Evolutionary conservation across 2,113 vertebrate genomes (phyloP), one percentile per base, ranked within the genome.

Genomic region (Hepsetus odoe): DNA sequence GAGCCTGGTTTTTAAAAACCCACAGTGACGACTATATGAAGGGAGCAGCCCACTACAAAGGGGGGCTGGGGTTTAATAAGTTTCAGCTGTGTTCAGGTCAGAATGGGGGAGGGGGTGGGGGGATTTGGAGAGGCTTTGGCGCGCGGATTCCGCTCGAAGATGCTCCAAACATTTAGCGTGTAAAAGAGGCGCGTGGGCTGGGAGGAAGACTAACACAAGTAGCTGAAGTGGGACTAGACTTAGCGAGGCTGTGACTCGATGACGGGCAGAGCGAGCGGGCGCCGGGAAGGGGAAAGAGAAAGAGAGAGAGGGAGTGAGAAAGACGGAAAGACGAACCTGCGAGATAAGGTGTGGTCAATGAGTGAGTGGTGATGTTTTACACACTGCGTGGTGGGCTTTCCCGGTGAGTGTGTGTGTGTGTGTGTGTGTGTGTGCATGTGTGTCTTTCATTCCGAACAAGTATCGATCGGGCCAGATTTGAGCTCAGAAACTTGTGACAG

Each of bases 71-170:
- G 72, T 88, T 83, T 92, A 90, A 92, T 90, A 91, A 93, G 86
- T 93, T 92, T 92, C 88, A 92, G 89, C 89, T 91, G 88, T 91
- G 89, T 86, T 91, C 83, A 89, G 91, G 90, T 92, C 92, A 85
- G 86, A 86, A 86, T 86, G 59, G 74, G 59, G 51, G 72, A 38
- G 83, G 85, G 84, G 84, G 82, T 74, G 82, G 56, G 78, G 75
- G 84, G 82, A 82, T 88, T 87, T 86, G 88, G 87, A 90, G 88
- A 91, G 81, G 78, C 89, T 62, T 79, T 72, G 64, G 44, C 71
- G 65, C 88, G 88, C 89, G 87, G 87, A 87, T 91, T 91, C 85
- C 89, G 86, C 88, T 87, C 90, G 92, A 90, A 92, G 87, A 91
- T 86, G 88, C 86, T 87, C 87, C 88, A 89, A 90, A 92, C 78